A percentile compares a stretch with the other conserved stretches of the same genome.
Evolutionary conservation across 2,797 vertebrate genomes (phyloP).

Genomic region (Apogon talboti): DNA sequence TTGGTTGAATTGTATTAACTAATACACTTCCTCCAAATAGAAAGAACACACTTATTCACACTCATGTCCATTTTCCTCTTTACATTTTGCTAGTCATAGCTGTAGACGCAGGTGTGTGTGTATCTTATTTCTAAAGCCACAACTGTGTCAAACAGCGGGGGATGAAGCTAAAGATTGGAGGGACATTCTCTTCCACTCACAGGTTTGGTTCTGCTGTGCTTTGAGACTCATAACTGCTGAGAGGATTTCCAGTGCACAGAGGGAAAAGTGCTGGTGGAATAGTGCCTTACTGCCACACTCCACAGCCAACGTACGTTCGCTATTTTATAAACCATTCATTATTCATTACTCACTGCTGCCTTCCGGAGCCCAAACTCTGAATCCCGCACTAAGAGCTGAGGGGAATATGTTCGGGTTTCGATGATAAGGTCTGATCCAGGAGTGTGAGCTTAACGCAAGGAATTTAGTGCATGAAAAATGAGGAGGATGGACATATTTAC

Average conservation of each 20-base stretch:
- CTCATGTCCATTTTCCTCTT: slow-evolving; percentile 13
- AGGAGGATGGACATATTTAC: too few species aligned
- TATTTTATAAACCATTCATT: slow-evolving; percentile 68
- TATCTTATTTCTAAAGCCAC: slow-evolving; percentile 22
- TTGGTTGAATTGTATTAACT: too few species aligned
- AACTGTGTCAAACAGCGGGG: slow-evolving; percentile 51
- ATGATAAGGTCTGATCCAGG: slow-evolving; percentile 15
- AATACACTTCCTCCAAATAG: neutral
- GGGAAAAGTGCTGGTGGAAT: slow-evolving; percentile 30
- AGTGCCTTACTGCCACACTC: slow-evolving; percentile 48
- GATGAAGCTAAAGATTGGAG: slow-evolving; percentile 31
- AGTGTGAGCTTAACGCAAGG: slow-evolving; percentile 24
- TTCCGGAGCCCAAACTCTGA: slow-evolving; percentile 52
- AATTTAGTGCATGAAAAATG: too few species aligned
- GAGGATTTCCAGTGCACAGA: slow-evolving; percentile 54
- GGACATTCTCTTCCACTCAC: slow-evolving; percentile 14
- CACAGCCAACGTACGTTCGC: slow-evolving; percentile 50
- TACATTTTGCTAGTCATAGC: neutral
- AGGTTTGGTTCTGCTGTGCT: slow-evolving; percentile 28
- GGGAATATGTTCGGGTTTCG: slow-evolving; percentile 46
- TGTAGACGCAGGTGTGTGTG: neutral
- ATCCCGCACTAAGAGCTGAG: slow-evolving; percentile 29
- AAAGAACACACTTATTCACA: slow-evolving; percentile 6
- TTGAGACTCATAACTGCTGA: slow-evolving; percentile 30
- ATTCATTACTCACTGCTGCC: slow-evolving; percentile 64